phyloP scores from a whole-genome alignment of 2,797 vertebrate genomes.

The Neosilurus hyrtlii region DNA sequence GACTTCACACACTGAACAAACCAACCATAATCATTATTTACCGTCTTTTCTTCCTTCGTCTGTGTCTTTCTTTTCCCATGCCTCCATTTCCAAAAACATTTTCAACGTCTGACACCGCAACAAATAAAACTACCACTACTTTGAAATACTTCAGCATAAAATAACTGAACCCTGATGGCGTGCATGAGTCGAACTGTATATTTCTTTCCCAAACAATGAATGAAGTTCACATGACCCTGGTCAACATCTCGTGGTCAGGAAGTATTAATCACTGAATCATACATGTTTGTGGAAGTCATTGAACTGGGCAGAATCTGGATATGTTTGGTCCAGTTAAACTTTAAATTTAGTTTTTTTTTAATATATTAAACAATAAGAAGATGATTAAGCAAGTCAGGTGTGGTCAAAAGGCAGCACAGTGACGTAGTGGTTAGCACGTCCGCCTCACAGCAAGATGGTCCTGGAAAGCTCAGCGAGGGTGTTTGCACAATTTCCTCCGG shows the following conservation, averaged over 20 bases:
- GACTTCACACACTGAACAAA: background rate
- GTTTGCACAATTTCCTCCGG: too few relatives aligned
- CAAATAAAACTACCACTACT: background rate
- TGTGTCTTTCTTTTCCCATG: background rate
- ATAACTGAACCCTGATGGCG: background rate
- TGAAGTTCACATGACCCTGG: conserved; percentile 20
- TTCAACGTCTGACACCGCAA: background rate
- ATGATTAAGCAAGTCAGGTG: too few relatives aligned
- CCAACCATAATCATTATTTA: background rate
- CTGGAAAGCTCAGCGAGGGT: too few relatives aligned
- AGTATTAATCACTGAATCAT: conserved; percentile 4
- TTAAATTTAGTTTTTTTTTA: background rate
- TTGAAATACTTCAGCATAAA: background rate
- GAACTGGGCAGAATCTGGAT: background rate
- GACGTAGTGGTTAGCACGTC: too few relatives aligned
- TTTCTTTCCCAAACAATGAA: background rate
- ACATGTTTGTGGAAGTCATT: background rate
- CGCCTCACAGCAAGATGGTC: too few relatives aligned
- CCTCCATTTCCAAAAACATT: too few relatives aligned
- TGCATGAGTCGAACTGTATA: background rate
- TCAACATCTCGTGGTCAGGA: conserved; percentile 15
- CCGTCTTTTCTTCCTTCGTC: too few relatives aligned
- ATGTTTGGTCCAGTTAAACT: background rate
- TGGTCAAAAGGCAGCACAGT: too few relatives aligned
- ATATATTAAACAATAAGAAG: background rate